Evolutionary conservation across 2,888 invertebrate species (phyloP).

Genomic region (Drosophila meridionalis): DNA sequence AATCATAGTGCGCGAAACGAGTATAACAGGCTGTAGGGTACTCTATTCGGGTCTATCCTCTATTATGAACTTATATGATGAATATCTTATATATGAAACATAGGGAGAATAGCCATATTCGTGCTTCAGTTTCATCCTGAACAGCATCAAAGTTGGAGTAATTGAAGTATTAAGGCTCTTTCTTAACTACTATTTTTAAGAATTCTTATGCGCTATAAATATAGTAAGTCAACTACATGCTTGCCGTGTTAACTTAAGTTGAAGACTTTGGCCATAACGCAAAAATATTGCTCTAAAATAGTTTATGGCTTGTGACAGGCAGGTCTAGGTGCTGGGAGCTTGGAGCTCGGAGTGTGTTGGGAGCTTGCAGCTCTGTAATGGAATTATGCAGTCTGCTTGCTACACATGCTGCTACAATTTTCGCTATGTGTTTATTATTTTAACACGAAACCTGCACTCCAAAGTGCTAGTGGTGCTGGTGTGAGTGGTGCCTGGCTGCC

Average conservation of each 20-base stretch:
- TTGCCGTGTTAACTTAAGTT: conserved; percentile 58
- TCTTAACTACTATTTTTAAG: background rate
- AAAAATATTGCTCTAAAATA: conserved; percentile 74
- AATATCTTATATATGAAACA: too few relatives aligned
- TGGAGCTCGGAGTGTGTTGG: background rate
- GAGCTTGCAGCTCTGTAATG: conserved; percentile 58
- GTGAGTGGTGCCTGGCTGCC: conserved; percentile 26
- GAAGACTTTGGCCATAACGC: conserved; percentile 34
- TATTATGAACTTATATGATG: too few relatives aligned
- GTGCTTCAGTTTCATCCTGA: background rate
- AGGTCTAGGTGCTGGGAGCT: conserved; percentile 3
- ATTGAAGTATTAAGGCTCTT: background rate
- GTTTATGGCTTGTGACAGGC: conserved; percentile 57
- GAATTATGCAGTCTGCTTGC: conserved; percentile 63
- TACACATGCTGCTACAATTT: conserved; percentile 72
- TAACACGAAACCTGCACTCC: conserved; percentile 78
- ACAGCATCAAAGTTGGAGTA: background rate
- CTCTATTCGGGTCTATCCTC: background rate
- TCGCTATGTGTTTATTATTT: conserved; percentile 79
- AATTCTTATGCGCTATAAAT: background rate
- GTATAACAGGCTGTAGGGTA: background rate
- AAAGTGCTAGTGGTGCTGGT: conserved; percentile 16
- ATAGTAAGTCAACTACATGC: conserved; percentile 14
- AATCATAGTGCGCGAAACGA: background rate
- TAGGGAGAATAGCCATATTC: background rate